Conservation (phyloP, 2,113 vertebrate genomes). For the Melanerpes formicivorus region DNA sequence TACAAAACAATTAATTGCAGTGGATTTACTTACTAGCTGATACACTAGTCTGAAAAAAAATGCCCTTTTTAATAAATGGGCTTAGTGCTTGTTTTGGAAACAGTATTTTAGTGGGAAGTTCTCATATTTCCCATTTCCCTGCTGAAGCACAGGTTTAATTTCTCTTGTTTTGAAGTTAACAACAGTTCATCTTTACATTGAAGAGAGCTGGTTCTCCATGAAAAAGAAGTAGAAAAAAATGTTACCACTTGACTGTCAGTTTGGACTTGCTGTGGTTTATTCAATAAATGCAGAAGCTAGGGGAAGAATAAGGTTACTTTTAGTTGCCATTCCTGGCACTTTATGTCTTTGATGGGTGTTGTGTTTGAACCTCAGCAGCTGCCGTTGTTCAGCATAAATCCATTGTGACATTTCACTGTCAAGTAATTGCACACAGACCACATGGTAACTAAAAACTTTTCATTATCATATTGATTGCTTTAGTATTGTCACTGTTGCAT, state of each 20-base stretch:
- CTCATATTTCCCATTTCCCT: background rate
- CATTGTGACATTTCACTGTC: background rate
- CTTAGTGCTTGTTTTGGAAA: background rate
- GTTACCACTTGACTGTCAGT: background rate
- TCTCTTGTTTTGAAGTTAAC: background rate
- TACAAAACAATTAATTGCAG: conserved; percentile 41
- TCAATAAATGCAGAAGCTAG: background rate
- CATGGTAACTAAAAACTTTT: background rate
- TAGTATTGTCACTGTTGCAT: background rate
- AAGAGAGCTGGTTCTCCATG: background rate
- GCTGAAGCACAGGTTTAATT: background rate
- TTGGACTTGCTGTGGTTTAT: background rate
- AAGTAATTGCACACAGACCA: background rate
- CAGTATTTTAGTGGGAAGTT: background rate
- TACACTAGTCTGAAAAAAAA: background rate
- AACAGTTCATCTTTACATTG: background rate
- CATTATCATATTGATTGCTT: background rate
- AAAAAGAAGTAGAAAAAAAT: background rate
- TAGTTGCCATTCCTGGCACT: background rate
- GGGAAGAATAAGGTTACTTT: background rate
- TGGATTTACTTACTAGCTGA: background rate
- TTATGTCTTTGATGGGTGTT: background rate
- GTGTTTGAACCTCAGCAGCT: background rate
- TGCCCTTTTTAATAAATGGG: fast-evolving
- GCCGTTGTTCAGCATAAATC: background rate